Evolutionary conservation across 23 tunicate genomes (phyloP).

Genomic region (Aplidium turbinatum): DNA sequence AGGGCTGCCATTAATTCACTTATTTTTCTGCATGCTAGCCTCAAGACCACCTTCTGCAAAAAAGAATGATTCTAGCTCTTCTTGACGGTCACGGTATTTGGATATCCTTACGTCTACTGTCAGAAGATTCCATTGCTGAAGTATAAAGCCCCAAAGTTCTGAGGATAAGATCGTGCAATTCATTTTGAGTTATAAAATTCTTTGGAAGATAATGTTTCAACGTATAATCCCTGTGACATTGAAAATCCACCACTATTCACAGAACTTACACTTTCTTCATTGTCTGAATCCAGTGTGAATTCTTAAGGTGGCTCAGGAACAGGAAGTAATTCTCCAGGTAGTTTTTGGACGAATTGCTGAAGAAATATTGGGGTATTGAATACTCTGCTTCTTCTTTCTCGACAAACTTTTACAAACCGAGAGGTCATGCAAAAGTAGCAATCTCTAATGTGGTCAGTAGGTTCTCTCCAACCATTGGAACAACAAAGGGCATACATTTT

Average conservation of each 20-base stretch:
- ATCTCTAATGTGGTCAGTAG: constrained; percentile 10
- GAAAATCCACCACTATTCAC: constrained; percentile 29
- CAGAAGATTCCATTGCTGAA: constrained; percentile 43
- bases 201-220: constrained; percentile 21
- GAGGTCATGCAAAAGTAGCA: constrained; percentile 47
- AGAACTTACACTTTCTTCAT: no score
- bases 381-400: constrained; percentile 27
- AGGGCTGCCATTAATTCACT: no score
- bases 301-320: constrained; percentile 28
- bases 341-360: constrained; percentile 33
- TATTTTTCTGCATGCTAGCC: no score
- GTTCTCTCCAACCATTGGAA: constrained; percentile 45
- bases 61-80: constrained; percentile 26
- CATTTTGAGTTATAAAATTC: constrained; percentile 37
- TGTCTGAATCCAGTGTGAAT: constrained; percentile 36
- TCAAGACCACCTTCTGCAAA: constrained; percentile 29
- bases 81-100: constrained; percentile 27
- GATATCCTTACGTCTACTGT: constrained; percentile 22
- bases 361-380: constrained; percentile 24
- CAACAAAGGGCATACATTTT: constrained; percentile 35
- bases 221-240: constrained; percentile 12
- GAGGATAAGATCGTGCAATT: constrained; percentile 29
- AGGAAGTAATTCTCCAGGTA: constrained; percentile 26
- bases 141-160: constrained; percentile 33
- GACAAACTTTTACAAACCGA: neutral